Evolutionary conservation across 2,888 invertebrate genomes (phyloP).

Genomic region (Dasypogon diadema): DNA sequence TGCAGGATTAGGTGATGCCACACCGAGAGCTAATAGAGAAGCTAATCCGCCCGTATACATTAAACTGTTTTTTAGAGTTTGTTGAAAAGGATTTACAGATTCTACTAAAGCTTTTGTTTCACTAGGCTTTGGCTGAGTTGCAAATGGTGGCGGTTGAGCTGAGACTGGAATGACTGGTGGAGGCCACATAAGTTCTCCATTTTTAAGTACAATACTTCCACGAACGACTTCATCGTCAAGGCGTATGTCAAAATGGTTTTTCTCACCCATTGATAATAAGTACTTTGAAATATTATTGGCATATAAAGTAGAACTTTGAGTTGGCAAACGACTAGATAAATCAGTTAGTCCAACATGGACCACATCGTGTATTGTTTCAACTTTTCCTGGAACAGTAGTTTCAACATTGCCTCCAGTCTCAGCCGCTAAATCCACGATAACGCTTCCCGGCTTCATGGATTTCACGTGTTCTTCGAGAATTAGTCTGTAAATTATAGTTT

Average conservation of each 20-base stretch:
- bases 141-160: slow-evolving; percentile 68
- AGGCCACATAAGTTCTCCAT: slow-evolving; percentile 84
- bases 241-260: slow-evolving; percentile 84
- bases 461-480: slow-evolving; percentile 59
- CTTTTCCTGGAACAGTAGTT: slow-evolving; percentile 83
- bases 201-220: slow-evolving; percentile 82
- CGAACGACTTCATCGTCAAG: slow-evolving; percentile 88
- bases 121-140: slow-evolving; percentile 67
- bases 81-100: slow-evolving; percentile 76
- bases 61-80: slow-evolving; percentile 77
- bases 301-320: slow-evolving; percentile 87
- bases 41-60: slow-evolving; percentile 80
- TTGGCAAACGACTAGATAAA: slow-evolving; percentile 85
- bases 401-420: slow-evolving; percentile 90
- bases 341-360: slow-evolving; percentile 89
- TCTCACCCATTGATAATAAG: slow-evolving; percentile 72
- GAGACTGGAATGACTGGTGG: slow-evolving; percentile 76
- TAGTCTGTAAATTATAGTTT: slow-evolving; percentile 50
- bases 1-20: slow-evolving; percentile 83
- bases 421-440: slow-evolving; percentile 89
- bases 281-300: slow-evolving; percentile 94
- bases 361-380: slow-evolving; percentile 82
- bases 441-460: slow-evolving; percentile 88
- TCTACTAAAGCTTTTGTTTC: slow-evolving; percentile 67
- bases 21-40: slow-evolving; percentile 76